Evolutionary conservation across 2,797 vertebrate genomes (phyloP).

Genomic region (Passerculus sandwichensis): DNA sequence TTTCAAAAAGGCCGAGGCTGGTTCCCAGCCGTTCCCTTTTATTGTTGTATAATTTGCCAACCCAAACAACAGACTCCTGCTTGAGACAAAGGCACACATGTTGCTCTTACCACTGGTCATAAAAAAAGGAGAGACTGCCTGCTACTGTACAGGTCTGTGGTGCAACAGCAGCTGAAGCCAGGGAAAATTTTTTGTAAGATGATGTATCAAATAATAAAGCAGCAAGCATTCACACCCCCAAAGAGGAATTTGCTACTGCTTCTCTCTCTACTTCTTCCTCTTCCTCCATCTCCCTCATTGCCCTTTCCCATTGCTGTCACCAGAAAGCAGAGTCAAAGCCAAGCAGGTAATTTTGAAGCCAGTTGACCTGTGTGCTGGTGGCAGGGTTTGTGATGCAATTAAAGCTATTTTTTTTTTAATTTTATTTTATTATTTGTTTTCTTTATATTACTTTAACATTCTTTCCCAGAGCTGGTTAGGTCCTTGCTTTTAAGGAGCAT

Average conservation of each 20-base stretch:
- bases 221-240: background rate
- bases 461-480: background rate
- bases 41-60: slow-evolving; percentile 53
- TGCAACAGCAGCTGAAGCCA: background rate
- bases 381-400: background rate
- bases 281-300: background rate
- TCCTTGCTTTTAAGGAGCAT: background rate
- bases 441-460: background rate
- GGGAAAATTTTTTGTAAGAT: background rate
- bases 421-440: no score
- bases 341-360: background rate
- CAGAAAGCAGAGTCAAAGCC: background rate
- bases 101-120: background rate
- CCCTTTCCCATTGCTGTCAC: background rate
- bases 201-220: background rate
- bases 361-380: background rate
- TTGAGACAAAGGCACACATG: slow-evolving; percentile 28
- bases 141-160: background rate
- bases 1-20: slow-evolving; percentile 25
- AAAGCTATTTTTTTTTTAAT: background rate
- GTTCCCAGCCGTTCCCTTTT: slow-evolving; percentile 48
- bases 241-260: background rate
- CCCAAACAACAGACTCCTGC: slow-evolving; percentile 28
- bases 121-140: background rate
- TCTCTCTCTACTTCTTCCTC: background rate